Evolutionary conservation across 2,797 vertebrate species (phyloP).

Genomic region (Aselliscus stoliczkanus): DNA sequence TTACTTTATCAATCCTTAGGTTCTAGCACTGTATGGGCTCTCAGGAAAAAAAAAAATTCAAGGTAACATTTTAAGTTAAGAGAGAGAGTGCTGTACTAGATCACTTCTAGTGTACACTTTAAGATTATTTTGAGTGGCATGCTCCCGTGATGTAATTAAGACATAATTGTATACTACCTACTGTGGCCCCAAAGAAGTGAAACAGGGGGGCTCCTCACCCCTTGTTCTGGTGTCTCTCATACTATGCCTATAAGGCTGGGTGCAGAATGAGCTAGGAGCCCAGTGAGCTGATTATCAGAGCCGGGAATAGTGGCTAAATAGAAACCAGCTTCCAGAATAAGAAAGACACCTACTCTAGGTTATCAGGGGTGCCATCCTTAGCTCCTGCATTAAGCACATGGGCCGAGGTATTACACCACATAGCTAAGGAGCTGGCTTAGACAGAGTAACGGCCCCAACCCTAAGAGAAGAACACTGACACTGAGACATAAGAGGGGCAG

Average conservation of each 20-base stretch:
- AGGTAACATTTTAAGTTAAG: not conserved
- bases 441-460: not conserved
- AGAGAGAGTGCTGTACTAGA: not conserved
- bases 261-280: not conserved
- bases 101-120: not conserved
- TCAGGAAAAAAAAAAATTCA: not conserved
- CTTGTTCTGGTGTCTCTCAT: not conserved
- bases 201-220: accelerated
- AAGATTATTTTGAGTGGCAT: not conserved
- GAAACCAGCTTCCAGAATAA: not conserved
- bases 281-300: not conserved
- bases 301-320: not conserved
- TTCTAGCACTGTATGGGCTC: not conserved
- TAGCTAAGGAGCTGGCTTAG: not conserved
- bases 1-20: not conserved
- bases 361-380: not conserved
- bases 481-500: not conserved
- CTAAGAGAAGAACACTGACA: not conserved
- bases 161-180: not conserved
- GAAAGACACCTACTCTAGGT: not conserved
- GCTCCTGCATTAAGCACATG: not conserved
- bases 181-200: not conserved
- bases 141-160: not conserved
- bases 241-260: not conserved
- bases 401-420: accelerated